A percentile compares a stretch with the other conserved stretches of the same genome.
phyloP scores from a whole-genome alignment of 2,888 invertebrate species.

The Trachelus tabidus region DNA sequence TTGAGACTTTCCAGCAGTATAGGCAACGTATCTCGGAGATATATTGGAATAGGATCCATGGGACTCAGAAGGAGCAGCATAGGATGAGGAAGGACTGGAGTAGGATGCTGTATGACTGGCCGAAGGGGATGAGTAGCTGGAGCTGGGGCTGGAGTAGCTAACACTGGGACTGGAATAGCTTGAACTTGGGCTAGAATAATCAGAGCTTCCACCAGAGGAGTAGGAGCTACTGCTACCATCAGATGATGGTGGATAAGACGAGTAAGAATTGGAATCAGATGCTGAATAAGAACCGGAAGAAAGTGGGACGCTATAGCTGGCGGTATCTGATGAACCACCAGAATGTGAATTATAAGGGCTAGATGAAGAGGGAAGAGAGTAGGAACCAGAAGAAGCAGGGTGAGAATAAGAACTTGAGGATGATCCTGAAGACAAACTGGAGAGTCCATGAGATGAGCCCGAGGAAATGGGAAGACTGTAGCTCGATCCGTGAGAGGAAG shows the following conservation, averaged over 20 bases:
- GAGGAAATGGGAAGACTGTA: slow-evolving; percentile 19
- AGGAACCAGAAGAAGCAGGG: slow-evolving; percentile 9
- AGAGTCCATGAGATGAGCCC: background rate
- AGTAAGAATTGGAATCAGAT: slow-evolving; percentile 22
- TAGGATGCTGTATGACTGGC: slow-evolving; percentile 36
- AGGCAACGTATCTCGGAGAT: slow-evolving; percentile 49
- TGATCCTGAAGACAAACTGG: slow-evolving; percentile 20
- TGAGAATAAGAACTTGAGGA: slow-evolving; percentile 20
- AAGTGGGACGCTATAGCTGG: slow-evolving; percentile 49
- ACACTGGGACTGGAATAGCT: slow-evolving; percentile 30
- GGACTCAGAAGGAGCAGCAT: slow-evolving; percentile 40
- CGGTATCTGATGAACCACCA: slow-evolving; percentile 45
- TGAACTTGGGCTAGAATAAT: slow-evolving; percentile 27
- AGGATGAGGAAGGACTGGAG: slow-evolving; percentile 41
- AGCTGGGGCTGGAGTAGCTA: slow-evolving; percentile 33
- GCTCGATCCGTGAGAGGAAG: slow-evolving; percentile 7
- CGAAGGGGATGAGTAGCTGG: slow-evolving; percentile 28
- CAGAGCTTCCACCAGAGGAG: slow-evolving; percentile 22
- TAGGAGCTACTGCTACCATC: slow-evolving; percentile 41
- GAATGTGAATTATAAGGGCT: slow-evolving; percentile 37
- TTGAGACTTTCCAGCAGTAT: slow-evolving; percentile 39
- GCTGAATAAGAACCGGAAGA: slow-evolving; percentile 35
- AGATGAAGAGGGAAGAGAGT: slow-evolving; percentile 32
- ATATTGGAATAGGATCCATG: slow-evolving; percentile 50
- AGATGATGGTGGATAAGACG: slow-evolving; percentile 46